Percentiles rank a stretch among this genome's conserved stretches.
Evolutionary conservation across 2,888 invertebrate species (phyloP).

Genomic region (Acanthopleura granulata): DNA sequence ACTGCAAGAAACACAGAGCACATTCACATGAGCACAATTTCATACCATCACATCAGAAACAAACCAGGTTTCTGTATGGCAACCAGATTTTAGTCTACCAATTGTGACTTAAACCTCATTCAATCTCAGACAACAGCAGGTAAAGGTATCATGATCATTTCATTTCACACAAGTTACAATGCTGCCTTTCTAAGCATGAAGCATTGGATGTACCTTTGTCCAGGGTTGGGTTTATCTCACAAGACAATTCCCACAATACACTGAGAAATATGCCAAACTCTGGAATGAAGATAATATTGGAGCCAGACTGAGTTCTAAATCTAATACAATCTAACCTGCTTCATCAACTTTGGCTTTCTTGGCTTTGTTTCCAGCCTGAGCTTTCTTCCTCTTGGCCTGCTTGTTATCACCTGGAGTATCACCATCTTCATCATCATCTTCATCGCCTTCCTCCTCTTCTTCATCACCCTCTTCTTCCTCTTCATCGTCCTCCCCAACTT

Average conservation of each 20-base stretch:
- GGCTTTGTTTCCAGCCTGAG: not conserved
- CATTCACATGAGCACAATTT: not conserved
- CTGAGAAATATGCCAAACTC: no score
- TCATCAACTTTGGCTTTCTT: not conserved
- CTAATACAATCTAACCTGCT: not conserved
- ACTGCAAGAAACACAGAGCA: not conserved
- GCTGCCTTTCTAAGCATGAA: no score
- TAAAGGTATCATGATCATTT: not conserved
- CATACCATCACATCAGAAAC: not conserved
- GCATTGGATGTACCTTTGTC: no score
- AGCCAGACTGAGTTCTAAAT: not conserved
- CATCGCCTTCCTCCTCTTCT: not conserved
- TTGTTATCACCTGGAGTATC: not conserved
- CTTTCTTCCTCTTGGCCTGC: not conserved
- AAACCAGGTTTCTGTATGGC: no score
- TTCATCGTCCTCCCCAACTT: constrained; percentile 6
- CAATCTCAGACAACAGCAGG: no score
- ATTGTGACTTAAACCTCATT: no score
- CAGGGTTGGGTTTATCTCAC: no score
- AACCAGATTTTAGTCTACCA: no score
- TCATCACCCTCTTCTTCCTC: not conserved
- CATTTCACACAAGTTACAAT: no score
- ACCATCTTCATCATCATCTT: not conserved
- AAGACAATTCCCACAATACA: no score
- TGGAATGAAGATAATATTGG: no score